phyloP scores from a whole-genome alignment of 2,888 invertebrate genomes.

The Nomada hirtipes region DNA sequence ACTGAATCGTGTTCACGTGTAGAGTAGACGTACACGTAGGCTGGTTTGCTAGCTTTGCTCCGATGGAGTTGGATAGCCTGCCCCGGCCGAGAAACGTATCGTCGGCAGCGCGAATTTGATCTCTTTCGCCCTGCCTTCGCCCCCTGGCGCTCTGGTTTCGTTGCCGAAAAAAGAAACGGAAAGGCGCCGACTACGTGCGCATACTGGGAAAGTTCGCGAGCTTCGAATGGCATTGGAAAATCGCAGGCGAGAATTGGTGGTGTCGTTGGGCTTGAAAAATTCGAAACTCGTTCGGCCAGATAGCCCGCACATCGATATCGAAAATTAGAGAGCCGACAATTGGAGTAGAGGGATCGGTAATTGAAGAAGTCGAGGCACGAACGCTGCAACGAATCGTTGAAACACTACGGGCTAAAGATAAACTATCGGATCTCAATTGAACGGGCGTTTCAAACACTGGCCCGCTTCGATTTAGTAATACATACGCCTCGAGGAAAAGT shows the following conservation, averaged over 20 bases:
- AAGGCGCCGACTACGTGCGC: neutral
- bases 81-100: constrained; percentile 20
- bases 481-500: neutral
- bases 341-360: neutral
- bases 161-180: constrained; percentile 16
- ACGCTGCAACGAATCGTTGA: neutral
- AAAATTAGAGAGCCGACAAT: neutral
- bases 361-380: neutral
- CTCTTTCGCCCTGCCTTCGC: neutral
- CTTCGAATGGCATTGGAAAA: neutral
- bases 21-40: neutral
- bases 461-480: neutral
- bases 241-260: neutral
- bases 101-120: constrained; percentile 34
- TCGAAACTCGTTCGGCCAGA: too few species aligned
- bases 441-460: neutral
- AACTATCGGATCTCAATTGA: neutral
- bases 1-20: neutral
- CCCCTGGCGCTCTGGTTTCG: constrained; percentile 1
- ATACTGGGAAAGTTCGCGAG: neutral
- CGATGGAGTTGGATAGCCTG: constrained; percentile 52
- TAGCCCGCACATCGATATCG: too few species aligned
- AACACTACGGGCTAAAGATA: neutral
- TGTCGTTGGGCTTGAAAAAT: too few species aligned
- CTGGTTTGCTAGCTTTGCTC: neutral